Conservation (phyloP, 2,113 vertebrate genomes). For the Rhea pennata region DNA sequence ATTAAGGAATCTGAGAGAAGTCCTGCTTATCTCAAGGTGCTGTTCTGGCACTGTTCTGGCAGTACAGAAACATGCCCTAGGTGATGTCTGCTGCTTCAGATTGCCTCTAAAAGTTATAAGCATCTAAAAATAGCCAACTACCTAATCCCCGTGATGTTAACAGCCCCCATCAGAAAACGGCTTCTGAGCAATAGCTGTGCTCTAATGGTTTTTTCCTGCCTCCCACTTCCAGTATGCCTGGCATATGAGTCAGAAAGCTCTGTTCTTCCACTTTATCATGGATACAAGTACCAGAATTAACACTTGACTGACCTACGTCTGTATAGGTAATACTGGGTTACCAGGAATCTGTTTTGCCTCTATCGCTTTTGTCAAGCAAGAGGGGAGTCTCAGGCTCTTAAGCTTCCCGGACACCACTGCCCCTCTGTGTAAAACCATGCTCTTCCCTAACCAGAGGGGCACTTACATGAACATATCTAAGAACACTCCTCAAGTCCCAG, state of each 20-base stretch:
- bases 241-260: background rate
- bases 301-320: background rate
- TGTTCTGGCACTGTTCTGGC: conserved; percentile 36
- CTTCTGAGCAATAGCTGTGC: conserved; percentile 2
- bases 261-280: background rate
- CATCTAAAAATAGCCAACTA: conserved; percentile 53
- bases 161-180: background rate
- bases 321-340: background rate
- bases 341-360: background rate
- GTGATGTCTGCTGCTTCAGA: conserved; percentile 21
- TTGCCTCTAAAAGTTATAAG: conserved; percentile 45
- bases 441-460: background rate
- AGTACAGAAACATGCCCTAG: background rate
- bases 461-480: background rate
- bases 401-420: background rate
- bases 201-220: background rate
- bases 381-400: background rate
- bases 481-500: background rate
- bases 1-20: conserved; percentile 38
- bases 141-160: conserved; percentile 31
- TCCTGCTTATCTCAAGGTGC: conserved; percentile 43
- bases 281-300: background rate
- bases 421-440: background rate
- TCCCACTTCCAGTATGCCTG: background rate
- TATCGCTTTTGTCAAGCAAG: background rate